Evolutionary conservation across 2,113 vertebrate species (phyloP).

Genomic region (Halichoerus grypus): DNA sequence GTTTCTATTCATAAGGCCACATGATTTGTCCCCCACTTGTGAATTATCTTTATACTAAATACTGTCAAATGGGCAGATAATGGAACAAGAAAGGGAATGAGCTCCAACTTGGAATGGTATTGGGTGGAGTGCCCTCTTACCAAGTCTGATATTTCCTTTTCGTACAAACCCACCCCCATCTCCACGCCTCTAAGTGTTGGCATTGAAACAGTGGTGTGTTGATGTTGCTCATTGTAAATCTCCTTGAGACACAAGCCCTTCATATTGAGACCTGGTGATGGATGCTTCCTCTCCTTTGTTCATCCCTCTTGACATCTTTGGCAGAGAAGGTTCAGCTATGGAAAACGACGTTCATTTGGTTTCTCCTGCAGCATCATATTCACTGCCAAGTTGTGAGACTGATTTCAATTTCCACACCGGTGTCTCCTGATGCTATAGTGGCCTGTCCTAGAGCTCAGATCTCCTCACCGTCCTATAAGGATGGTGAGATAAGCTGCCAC

Average conservation of each 20-base stretch:
- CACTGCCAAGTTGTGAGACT: not conserved
- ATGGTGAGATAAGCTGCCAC: not conserved
- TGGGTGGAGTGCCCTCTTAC: not conserved
- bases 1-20: not conserved
- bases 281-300: not conserved
- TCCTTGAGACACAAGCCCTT: not conserved
- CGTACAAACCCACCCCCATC: too few species aligned
- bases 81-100: not conserved
- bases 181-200: not conserved
- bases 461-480: not conserved
- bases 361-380: not conserved
- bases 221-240: not conserved
- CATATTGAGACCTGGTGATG: not conserved
- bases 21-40: not conserved
- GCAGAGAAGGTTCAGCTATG: not conserved
- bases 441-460: not conserved
- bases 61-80: not conserved
- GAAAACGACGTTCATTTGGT: not conserved
- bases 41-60: not conserved
- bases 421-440: too few species aligned
- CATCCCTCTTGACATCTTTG: not conserved
- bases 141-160: not conserved
- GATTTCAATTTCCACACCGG: not conserved
- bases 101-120: not conserved
- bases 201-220: not conserved